These are phyloP conservation scores for Hafferia zeledoni DNA, from an alignment of 2,797 vertebrate genomes.

Conservation along the genomic window DNA sequence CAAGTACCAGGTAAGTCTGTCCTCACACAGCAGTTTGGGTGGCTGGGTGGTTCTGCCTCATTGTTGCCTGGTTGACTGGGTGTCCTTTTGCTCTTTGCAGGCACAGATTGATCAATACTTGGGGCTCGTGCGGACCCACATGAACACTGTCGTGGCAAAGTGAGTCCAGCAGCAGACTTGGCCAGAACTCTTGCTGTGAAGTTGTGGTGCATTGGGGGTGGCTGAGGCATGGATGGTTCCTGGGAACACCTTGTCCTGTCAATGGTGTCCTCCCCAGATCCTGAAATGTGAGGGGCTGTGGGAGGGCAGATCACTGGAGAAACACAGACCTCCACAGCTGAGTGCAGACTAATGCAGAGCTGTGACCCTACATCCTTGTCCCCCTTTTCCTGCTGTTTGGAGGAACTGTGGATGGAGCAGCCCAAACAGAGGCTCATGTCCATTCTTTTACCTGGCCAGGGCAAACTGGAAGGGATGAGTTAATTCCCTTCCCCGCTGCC, in stretches of 20 bases:
- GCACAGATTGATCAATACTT: constrained; percentile 98
- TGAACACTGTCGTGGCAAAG: constrained; percentile 97
- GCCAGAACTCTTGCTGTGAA: not conserved
- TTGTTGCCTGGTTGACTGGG: not conserved
- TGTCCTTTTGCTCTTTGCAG: constrained; percentile 73
- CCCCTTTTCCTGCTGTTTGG: not conserved
- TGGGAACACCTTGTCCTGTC: rapidly evolving
- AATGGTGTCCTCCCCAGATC: not conserved
- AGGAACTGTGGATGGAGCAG: not conserved
- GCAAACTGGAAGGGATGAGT: not conserved
- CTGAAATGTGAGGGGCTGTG: rapidly evolving
- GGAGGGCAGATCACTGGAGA: not conserved
- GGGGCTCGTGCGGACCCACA: constrained; percentile 94
- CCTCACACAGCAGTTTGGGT: not conserved
- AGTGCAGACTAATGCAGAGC: not conserved
- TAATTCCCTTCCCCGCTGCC: not conserved
- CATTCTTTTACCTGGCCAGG: not conserved
- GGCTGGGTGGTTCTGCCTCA: not conserved
- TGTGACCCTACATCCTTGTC: not conserved
- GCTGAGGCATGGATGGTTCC: not conserved
- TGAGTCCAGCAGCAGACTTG: constrained; percentile 77
- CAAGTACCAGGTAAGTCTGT: constrained; percentile 92
- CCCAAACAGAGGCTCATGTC: not conserved
- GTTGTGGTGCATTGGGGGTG: not conserved
- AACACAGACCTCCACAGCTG: not conserved